Percentiles rank a stretch among this genome's conserved stretches.
Evolutionary conservation across 2,888 invertebrate genomes (phyloP).

Genomic region (Stenodera caucasica): DNA sequence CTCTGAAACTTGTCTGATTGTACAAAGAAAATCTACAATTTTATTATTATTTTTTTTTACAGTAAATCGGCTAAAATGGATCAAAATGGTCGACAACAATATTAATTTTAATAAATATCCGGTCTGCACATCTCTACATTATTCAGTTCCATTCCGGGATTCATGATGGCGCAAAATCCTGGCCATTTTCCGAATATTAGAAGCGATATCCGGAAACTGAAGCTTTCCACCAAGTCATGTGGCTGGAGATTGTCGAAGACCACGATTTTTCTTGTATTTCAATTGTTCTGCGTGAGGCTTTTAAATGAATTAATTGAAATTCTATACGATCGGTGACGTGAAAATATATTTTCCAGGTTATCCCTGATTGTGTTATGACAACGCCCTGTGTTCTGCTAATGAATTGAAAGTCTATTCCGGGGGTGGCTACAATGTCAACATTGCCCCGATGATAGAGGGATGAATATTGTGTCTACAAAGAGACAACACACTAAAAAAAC

Average conservation of each 20-base stretch:
- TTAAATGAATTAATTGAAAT: conserved; percentile 48
- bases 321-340: conserved; percentile 38
- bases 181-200: conserved; percentile 46
- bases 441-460: conserved; percentile 31
- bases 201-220: conserved; percentile 39
- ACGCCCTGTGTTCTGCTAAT: conserved; percentile 47
- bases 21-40: not conserved
- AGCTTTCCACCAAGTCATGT: conserved; percentile 45
- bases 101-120: conserved; percentile 26
- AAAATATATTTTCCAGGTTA: conserved; percentile 51
- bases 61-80: not conserved
- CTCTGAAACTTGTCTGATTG: not conserved
- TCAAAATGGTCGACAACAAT: not conserved
- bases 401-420: conserved; percentile 55
- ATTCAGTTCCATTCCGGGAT: conserved; percentile 50
- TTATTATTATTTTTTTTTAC: not conserved
- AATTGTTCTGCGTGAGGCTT: conserved; percentile 28
- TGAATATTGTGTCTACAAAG: conserved; percentile 23
- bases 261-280: not conserved
- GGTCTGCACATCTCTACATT: conserved; percentile 43
- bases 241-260: not conserved
- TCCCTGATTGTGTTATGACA: conserved; percentile 44
- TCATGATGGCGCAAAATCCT: conserved; percentile 48
- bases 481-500: not conserved
- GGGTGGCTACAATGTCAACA: conserved; percentile 54